Percentiles rank a stretch among this genome's conserved stretches.
These are phyloP conservation scores for Callipepla squamata DNA, from an alignment of 2,113 vertebrate species.

Conservation along the genomic window DNA sequence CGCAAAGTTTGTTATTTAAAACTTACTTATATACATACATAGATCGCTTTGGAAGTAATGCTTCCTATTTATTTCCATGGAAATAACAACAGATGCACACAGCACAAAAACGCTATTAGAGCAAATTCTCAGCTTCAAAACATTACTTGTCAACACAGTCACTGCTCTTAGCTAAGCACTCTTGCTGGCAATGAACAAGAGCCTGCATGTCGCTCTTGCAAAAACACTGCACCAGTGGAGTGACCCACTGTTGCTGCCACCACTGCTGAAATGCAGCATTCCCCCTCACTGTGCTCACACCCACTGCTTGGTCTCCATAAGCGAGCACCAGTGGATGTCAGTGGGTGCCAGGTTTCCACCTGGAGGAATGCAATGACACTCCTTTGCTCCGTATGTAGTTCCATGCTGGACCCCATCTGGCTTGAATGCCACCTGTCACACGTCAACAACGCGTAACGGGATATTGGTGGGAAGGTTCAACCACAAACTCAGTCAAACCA, in stretches of 20 bases:
- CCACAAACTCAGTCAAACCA: fast-evolving
- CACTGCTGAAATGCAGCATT: background rate
- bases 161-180: too few relatives aligned
- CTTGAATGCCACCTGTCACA: background rate
- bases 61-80: too few relatives aligned
- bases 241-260: background rate
- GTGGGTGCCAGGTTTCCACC: background rate
- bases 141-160: too few relatives aligned
- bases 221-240: background rate
- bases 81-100: too few relatives aligned
- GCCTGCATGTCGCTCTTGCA: too few relatives aligned
- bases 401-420: background rate
- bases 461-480: background rate
- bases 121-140: too few relatives aligned
- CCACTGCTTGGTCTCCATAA: background rate
- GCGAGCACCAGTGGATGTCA: background rate
- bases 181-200: too few relatives aligned
- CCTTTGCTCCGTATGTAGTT: background rate
- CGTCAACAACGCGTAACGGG: too few relatives aligned
- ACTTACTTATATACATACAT: background rate
- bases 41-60: too few relatives aligned
- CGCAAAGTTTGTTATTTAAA: background rate
- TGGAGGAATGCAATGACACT: background rate
- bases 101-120: too few relatives aligned
- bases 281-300: too few relatives aligned